Conservation (phyloP, 2,888 invertebrate species). For the Drosophila koepferae region DNA sequence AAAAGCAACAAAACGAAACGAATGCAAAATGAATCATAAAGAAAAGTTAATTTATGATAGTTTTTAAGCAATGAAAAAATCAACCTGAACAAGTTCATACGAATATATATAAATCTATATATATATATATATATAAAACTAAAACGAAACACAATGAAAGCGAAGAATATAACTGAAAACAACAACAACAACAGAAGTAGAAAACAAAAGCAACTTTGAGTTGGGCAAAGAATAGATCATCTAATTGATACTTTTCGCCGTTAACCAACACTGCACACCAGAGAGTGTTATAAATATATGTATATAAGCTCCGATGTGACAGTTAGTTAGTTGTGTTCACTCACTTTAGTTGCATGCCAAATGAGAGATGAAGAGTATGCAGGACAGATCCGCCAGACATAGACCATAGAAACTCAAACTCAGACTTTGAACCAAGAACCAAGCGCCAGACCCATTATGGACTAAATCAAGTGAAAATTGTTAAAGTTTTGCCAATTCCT, state of each 20-base stretch:
- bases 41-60: conserved; percentile 36
- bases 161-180: not conserved
- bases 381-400: conserved; percentile 13
- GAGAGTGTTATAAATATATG: not conserved
- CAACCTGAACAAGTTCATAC: conserved; percentile 34
- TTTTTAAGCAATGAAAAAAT: conserved; percentile 33
- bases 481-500: conserved; percentile 52
- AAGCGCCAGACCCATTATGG: conserved; percentile 30
- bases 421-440: conserved; percentile 9
- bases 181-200: conserved; percentile 53
- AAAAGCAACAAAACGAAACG: too few relatives aligned
- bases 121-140: conserved; percentile 15
- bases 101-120: conserved; percentile 9
- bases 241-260: not conserved
- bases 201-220: conserved; percentile 20
- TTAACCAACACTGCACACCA: conserved; percentile 1
- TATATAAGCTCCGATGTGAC: not conserved
- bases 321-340: not conserved
- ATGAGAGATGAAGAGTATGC: not conserved
- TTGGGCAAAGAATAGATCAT: not conserved
- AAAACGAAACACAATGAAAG: conserved; percentile 13
- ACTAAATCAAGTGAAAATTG: conserved; percentile 48
- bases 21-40: conserved; percentile 32
- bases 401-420: not conserved
- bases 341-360: conserved; percentile 20